phyloP scores from a whole-genome alignment of 2,888 invertebrate genomes.

The Drosophila recens region DNA sequence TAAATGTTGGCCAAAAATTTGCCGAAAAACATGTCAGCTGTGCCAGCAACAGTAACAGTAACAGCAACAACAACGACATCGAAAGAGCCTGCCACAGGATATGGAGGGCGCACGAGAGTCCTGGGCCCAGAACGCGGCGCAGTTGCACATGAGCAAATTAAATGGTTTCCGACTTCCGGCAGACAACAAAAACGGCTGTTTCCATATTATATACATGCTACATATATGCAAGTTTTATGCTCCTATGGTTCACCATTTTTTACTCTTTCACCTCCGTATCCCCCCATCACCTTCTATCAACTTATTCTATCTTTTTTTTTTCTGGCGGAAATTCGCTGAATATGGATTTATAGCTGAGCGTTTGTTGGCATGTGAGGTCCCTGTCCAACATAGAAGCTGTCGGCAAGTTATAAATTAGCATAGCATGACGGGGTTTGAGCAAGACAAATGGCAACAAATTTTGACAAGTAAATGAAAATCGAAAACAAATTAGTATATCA shows the following conservation, averaged over 20 bases:
- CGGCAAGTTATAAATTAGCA: conserved; percentile 75
- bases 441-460: conserved; percentile 50
- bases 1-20: conserved; percentile 77
- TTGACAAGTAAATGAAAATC: conserved; percentile 40
- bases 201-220: conserved; percentile 45
- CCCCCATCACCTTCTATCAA: neutral
- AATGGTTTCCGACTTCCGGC: conserved; percentile 80
- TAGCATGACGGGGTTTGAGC: conserved; percentile 37
- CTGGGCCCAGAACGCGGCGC: conserved; percentile 47
- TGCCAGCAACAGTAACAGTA: conserved; percentile 4
- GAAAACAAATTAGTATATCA: conserved; percentile 33
- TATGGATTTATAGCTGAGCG: conserved; percentile 72
- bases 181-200: conserved; percentile 75
- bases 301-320: conserved; percentile 1
- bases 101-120: conserved; percentile 27
- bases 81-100: conserved; percentile 60
- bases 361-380: conserved; percentile 37
- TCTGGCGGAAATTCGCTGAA: conserved; percentile 56
- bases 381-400: conserved; percentile 53
- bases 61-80: neutral
- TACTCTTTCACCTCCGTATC: neutral
- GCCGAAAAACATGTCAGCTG: conserved; percentile 45
- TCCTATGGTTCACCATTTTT: conserved; percentile 49
- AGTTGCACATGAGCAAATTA: conserved; percentile 80
- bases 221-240: conserved; percentile 68